Base-by-base conservation (phyloP, 2,797 vertebrate genomes). In the Nyctalus aviator region DNA sequence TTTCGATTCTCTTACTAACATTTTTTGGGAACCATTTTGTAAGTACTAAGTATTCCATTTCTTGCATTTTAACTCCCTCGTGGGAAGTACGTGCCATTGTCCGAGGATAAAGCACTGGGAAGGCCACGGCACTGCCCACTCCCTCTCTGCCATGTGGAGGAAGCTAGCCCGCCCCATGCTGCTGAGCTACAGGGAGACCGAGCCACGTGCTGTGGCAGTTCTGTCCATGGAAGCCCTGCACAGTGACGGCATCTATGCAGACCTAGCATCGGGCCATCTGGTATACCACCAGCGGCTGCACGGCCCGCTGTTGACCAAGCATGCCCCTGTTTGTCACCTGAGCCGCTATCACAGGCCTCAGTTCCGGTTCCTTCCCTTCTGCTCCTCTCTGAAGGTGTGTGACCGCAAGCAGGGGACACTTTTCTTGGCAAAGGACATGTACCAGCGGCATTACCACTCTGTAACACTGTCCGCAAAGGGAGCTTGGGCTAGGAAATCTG, bases 131-230 rank as follows among this genome's bases (percentile, higher is more conserved):
- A 17, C 35, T 79, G 3, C 10, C 12, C 27, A 32, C 3, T 10
- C 20, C 13, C 55, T 0, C 64, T 41, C 32, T 62, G 2, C 59
- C 59, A 14, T 3, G 62, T 32, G 62, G 30, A 4, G 7, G 15
- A 32, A 32, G 8, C 15, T 2, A 4, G 30, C 15, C 62, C 30
- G 37, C 35, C 37, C 3, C 0, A 0, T 21, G 78, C 55, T 8
- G 15, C 78, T 44, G 8, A 78, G 1, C 50, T 27, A 3, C 8
- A 27, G 13, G 32, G 32, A 10, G 3, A 2, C 35, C 8, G 78
- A 8, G 37, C 8, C 6, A 2, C 3, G 37, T 0, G 6, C 1
- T 2, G 5, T 5, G 57, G 78, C 6, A 9, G 12, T 18, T n/a
- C 4, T 2, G 27, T 20, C 37, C 10, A 2, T 3, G 27, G 25